Percentiles rank a stretch among this genome's conserved stretches.
Evolutionary conservation across 2,113 vertebrate genomes (phyloP).

Genomic region (Prunella himalayana): DNA sequence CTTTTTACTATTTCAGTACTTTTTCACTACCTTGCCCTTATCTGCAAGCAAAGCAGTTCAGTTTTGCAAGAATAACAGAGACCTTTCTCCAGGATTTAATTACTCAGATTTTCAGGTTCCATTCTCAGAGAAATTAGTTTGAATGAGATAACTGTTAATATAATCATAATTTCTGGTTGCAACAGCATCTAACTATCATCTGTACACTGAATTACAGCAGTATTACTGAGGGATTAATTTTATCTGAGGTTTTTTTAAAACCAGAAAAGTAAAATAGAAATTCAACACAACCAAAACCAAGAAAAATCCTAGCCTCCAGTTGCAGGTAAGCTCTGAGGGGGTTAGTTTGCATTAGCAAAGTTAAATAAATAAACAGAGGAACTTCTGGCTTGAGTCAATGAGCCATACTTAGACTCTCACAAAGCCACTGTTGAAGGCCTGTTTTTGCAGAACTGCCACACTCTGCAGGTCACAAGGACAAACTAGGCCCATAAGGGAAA

Average conservation of each 20-base stretch:
- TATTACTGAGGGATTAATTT: not conserved
- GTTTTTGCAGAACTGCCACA: not conserved
- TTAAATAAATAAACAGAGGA: slow-evolving; percentile 32
- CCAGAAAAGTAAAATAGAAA: not conserved
- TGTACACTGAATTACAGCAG: not conserved
- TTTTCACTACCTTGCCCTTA: not conserved
- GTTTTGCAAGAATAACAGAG: not conserved
- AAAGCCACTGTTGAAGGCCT: not conserved
- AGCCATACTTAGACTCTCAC: not conserved
- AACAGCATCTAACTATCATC: not conserved
- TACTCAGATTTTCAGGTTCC: not conserved
- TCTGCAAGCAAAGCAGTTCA: not conserved
- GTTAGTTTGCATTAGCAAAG: not conserved
- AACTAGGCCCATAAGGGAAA: not conserved
- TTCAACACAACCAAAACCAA: not conserved
- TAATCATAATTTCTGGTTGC: not conserved
- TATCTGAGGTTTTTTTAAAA: not conserved
- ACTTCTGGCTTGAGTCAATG: not conserved
- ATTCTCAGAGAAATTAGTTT: not conserved
- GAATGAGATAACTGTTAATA: not conserved
- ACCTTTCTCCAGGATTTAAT: not conserved
- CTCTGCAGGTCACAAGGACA: not conserved
- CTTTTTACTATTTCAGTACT: not conserved
- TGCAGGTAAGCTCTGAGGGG: not conserved
- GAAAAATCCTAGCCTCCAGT: not conserved